Percentiles rank a stretch among this genome's conserved stretches.
These are phyloP conservation scores for Cryptoblepharus egeriae DNA, from an alignment of 2,797 vertebrate genomes.

Conservation along the genomic window DNA sequence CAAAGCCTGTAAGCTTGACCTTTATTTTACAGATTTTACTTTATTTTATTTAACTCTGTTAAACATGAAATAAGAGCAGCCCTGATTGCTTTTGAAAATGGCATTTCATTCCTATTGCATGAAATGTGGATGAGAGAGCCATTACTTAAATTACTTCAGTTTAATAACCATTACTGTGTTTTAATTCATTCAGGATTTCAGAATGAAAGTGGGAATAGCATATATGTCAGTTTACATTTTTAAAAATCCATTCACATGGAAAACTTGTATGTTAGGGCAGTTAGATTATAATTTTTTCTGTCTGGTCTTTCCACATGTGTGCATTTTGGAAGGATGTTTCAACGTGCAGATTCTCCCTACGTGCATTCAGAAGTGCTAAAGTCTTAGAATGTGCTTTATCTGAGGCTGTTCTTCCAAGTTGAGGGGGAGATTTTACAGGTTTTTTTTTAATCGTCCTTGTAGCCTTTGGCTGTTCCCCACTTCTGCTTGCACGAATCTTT, in stretches of 20 bases:
- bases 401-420: not conserved
- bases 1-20: not conserved
- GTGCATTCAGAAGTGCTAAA: conserved; percentile 1
- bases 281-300: not conserved
- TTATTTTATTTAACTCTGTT: not conserved
- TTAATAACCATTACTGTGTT: not conserved
- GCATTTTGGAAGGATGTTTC: too few relatives aligned
- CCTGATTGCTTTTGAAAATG: not conserved
- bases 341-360: not conserved
- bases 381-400: not conserved
- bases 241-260: not conserved
- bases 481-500: not conserved
- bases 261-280: not conserved
- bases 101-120: not conserved
- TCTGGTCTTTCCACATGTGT: not conserved
- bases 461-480: not conserved
- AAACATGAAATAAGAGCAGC: not conserved
- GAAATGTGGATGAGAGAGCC: too few relatives aligned
- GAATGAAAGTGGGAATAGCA: not conserved
- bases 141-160: not conserved
- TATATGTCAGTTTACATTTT: not conserved
- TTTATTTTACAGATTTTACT: not conserved
- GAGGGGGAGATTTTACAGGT: not conserved
- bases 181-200: not conserved
- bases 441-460: not conserved